Conservation (phyloP, 2,113 vertebrate genomes). For the Zosterops borbonicus region DNA sequence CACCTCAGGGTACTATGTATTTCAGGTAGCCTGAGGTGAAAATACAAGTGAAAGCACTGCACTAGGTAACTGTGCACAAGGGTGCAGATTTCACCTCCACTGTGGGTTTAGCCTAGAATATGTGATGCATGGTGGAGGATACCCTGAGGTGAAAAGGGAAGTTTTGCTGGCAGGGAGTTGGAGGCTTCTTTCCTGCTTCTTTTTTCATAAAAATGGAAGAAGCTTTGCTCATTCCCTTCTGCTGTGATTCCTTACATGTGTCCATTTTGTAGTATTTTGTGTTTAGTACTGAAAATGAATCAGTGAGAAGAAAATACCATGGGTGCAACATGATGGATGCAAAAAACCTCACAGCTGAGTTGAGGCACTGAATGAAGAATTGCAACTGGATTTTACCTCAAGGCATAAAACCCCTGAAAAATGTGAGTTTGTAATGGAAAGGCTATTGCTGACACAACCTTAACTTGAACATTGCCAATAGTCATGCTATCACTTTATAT, state of each 20-base stretch:
- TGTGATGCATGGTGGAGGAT: neutral
- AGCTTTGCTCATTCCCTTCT: neutral
- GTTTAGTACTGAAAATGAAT: constrained; percentile 16
- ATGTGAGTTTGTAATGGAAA: constrained; percentile 27
- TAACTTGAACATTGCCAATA: constrained; percentile 37
- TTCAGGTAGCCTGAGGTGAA: constrained; percentile 43
- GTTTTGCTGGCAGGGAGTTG: neutral
- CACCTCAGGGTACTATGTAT: constrained; percentile 24
- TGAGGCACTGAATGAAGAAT: constrained; percentile 9
- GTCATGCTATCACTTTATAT: constrained; percentile 48
- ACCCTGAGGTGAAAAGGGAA: constrained; percentile 24
- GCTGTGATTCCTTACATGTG: neutral
- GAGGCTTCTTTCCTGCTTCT: neutral
- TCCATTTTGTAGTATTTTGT: neutral
- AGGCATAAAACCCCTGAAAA: constrained; percentile 49
- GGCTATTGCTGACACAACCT: constrained; percentile 54
- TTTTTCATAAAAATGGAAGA: neutral
- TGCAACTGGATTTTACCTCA: constrained; percentile 31
- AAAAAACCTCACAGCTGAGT: neutral
- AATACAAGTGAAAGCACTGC: neutral
- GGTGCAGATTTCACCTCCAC: neutral
- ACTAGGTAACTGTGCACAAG: neutral
- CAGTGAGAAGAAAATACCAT: neutral
- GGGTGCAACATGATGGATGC: constrained; percentile 1
- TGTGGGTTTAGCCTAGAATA: neutral